Evolutionary conservation across 2,888 invertebrate species (phyloP), one percentile per base, ranked within the genome.

Genomic region (Parnassius apollo): DNA sequence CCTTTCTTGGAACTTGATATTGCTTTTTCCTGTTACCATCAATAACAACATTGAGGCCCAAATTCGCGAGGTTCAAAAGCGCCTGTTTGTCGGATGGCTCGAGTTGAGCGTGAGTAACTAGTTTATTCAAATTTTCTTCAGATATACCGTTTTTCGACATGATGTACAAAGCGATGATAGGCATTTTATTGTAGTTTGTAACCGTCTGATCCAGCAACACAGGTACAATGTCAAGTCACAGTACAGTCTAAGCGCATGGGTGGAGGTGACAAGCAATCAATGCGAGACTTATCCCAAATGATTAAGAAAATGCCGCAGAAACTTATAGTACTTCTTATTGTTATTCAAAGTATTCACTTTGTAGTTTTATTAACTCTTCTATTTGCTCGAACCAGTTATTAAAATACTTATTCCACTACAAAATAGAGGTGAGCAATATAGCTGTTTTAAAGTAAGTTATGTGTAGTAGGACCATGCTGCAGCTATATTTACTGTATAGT

Each of bases 261-360:
- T n/a, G n/a, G n/a, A 92, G 95, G 96, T 57, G 98, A 99, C 85
- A 98, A 99, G 83, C 96, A 97, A 69, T 97, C 97, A 0, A 98
- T 99, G 96, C 96, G 98, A 61, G 99, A 99, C 89, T 92, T 99
- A 63, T 98, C 98, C 0, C 97, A 98, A 83, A 99, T 99, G 99
- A 98, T 99, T 75, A 99, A 99, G 91, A 99, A 99, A 88, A 99
- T 99, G 99, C 99, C 99, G 0, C 99, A 99, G 87, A n/a, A n/a
- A n/a, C n/a, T n/a, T n/a, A n/a, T n/a, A n/a, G n/a, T n/a, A n/a
- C n/a, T n/a, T n/a, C n/a, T n/a, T n/a, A n/a, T n/a, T n/a, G n/a
- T n/a, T n/a, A n/a, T n/a, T n/a, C n/a, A n/a, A n/a, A n/a, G n/a
- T n/a, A n/a, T n/a, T n/a, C n/a, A n/a, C n/a, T n/a, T n/a, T n/a